Base-by-base conservation (phyloP, 2,113 vertebrate genomes). In the Cisticola juncidis region DNA sequence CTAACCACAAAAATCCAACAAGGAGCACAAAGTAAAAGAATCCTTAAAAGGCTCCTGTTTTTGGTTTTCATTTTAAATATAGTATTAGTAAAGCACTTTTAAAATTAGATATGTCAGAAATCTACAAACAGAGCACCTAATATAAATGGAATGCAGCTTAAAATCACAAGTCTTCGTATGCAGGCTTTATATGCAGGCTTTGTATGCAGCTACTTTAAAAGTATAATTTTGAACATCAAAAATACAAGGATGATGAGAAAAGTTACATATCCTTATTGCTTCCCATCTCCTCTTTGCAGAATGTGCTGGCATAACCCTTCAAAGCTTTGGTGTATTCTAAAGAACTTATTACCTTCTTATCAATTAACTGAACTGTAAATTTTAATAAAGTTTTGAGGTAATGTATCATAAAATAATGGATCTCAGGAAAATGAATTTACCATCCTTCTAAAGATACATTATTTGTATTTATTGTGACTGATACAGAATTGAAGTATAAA, bases 1-100 rank as follows among this genome's bases (percentile, higher is more conserved):
- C 80, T 91, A 86, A 95, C 93, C 91, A 93, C 88, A 96, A 89
- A 96, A 94, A 94, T 82, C 56, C 42, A 87, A 92, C 68, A 87
- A 95, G 78, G 61, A 97, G 60, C 76, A 70, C 51, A 86, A 94
- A 86, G 82, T 92, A 94, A 93, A 73, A 86, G 62, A 94, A 88
- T 92, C 84, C 91, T 90, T 95, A 91, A 92, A 93, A 92, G 76
- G 64, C 86, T 96, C 45, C 85, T 94, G 42, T 1, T 85, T 84
- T 90, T 78, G 12, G 44, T 50, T 91, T 79, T 92, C n/a, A 80
- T 88, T 83, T 96, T 82, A 94, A 95, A 93, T 86, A 83, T 31
- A 82, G 29, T 45, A 68, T 85, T 88, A 87, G 56, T 60, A 60
- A 87, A 88, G 70, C 26, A 47, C 42, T 92, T 71, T 91, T 44